These are phyloP conservation scores for Pelmatolapia mariae DNA, from an alignment of 2,113 vertebrate genomes.

Conservation along the genomic window DNA sequence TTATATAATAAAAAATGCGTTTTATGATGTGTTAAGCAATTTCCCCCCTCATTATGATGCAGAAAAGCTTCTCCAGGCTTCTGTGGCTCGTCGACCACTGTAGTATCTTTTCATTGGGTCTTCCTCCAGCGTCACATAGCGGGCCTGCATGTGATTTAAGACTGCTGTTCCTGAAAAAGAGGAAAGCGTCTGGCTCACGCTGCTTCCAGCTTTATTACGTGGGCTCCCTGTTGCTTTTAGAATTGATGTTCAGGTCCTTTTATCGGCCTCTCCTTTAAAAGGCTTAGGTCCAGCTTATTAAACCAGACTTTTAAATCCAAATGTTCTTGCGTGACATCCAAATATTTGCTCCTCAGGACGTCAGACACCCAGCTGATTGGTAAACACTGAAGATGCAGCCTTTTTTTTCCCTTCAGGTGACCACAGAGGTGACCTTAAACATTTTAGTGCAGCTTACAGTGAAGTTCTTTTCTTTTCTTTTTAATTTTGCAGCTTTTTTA, in stretches of 20 bases:
- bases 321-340: background rate
- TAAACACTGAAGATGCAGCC: background rate
- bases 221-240: background rate
- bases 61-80: background rate
- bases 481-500: background rate
- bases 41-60: background rate
- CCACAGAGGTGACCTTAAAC: background rate
- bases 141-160: background rate
- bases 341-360: background rate
- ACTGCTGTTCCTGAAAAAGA: background rate
- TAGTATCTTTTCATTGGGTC: background rate
- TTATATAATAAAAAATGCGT: background rate
- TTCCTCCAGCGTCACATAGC: background rate
- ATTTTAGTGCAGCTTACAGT: background rate
- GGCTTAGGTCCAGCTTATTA: background rate
- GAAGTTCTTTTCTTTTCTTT: background rate
- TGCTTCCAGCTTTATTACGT: background rate
- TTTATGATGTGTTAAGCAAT: background rate
- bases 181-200: background rate
- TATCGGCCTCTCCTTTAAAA: background rate
- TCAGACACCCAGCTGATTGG: background rate
- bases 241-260: background rate
- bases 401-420: fast-evolving
- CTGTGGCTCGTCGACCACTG: background rate
- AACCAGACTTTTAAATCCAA: background rate